Evolutionary conservation across 2,888 invertebrate species (phyloP).

Genomic region (Polia nebulosa): DNA sequence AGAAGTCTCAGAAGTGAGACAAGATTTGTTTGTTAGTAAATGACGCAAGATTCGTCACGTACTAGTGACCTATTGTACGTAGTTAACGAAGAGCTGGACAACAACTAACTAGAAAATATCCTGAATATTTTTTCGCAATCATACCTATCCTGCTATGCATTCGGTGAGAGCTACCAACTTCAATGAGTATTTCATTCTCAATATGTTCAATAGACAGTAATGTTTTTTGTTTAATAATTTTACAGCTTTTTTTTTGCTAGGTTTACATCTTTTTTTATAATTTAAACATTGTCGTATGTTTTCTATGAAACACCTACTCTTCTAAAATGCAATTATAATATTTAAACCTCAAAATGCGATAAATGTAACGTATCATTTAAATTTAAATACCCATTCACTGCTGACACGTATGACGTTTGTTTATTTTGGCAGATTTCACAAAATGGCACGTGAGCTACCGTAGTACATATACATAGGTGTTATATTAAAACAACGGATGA

Average conservation of each 20-base stretch:
- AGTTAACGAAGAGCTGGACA: neutral
- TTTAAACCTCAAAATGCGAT: conserved; percentile 8
- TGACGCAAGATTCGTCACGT: neutral
- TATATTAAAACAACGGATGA: conserved; percentile 8
- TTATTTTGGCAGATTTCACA: conserved; percentile 48
- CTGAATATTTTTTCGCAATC: neutral
- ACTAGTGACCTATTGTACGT: neutral
- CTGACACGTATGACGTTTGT: conserved; percentile 29
- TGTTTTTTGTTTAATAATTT: neutral
- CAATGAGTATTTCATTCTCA: neutral
- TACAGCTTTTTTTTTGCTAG: neutral
- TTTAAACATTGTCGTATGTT: neutral
- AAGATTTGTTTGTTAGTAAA: conserved; percentile 1
- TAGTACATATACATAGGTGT: neutral
- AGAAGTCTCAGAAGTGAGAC: conserved; percentile 20
- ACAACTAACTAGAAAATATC: neutral
- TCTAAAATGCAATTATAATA: conserved; percentile 6
- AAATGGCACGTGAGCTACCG: conserved; percentile 39
- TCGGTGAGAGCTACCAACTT: neutral
- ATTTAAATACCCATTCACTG: conserved; percentile 36
- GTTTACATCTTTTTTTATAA: neutral
- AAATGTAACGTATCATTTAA: neutral
- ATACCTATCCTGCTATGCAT: too few species aligned
- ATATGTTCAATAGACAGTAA: neutral
- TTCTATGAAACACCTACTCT: neutral